Percentiles rank a stretch among this genome's conserved stretches.
Conservation (phyloP, 2,888 invertebrate genomes). For the Aleiodes testaceus region DNA sequence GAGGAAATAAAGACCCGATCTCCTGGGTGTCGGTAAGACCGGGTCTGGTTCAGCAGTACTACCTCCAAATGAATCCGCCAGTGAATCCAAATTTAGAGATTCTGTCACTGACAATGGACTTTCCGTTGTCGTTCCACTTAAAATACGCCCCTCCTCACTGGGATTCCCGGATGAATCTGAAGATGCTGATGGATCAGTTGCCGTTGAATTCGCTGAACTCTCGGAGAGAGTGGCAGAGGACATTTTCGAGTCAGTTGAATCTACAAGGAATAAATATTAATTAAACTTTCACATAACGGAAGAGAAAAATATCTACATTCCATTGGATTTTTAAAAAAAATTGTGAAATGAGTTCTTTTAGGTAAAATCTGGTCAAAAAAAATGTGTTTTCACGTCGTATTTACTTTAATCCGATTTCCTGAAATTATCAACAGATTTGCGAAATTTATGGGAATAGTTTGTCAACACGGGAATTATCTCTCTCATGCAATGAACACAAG, state of each 20-base stretch:
- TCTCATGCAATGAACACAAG: too few species aligned
- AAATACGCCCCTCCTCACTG: constrained; percentile 32
- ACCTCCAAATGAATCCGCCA: constrained; percentile 87
- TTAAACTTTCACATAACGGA: constrained; percentile 1
- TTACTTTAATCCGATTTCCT: too few species aligned
- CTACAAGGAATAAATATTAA: constrained; percentile 46
- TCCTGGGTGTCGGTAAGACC: constrained; percentile 79
- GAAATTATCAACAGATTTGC: too few species aligned
- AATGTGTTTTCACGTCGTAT: too few species aligned
- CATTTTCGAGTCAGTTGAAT: constrained; percentile 41
- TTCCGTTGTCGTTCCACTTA: not conserved
- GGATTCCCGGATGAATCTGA: constrained; percentile 45
- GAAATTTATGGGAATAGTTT: too few species aligned
- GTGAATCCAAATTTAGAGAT: constrained; percentile 75
- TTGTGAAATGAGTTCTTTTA: too few species aligned
- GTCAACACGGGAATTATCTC: too few species aligned
- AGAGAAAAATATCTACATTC: not conserved
- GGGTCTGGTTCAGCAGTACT: constrained; percentile 78
- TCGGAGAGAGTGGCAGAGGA: constrained; percentile 34
- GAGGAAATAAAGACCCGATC: constrained; percentile 88
- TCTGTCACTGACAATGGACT: constrained; percentile 33
- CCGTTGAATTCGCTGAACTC: constrained; percentile 44
- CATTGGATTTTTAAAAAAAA: too few species aligned
- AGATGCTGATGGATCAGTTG: constrained; percentile 32
- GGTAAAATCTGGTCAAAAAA: too few species aligned